A percentile compares a stretch with the other conserved stretches of the same genome.
Evolutionary conservation across 1,140 invertebrate genomes (phyloP).

Genomic region (Drosophila insularis): DNA sequence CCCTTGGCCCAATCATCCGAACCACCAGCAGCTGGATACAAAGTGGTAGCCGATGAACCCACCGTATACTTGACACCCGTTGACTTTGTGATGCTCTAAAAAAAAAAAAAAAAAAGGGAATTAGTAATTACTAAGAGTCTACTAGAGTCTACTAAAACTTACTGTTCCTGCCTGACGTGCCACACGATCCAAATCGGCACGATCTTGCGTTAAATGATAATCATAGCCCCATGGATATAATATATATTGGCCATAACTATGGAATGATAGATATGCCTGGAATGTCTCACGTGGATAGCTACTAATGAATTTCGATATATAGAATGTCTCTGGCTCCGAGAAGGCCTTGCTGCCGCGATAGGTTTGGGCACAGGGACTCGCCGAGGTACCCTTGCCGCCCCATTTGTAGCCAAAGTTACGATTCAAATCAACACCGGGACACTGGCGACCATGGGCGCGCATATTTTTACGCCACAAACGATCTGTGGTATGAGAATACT

Average conservation of each 20-base stretch:
- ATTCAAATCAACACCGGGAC: constrained; percentile 91
- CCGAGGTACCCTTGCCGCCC: constrained; percentile 91
- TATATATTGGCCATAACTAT: constrained; percentile 95
- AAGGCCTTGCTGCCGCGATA: constrained; percentile 94
- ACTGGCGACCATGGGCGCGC: constrained; percentile 84
- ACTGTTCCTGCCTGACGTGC: constrained; percentile 87
- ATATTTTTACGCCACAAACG: constrained; percentile 93
- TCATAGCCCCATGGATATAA: constrained; percentile 93
- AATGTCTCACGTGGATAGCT: constrained; percentile 83
- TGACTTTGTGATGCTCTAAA: constrained; percentile 87
- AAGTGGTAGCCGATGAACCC: constrained; percentile 88
- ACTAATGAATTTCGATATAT: constrained; percentile 86
- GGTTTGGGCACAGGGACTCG: constrained; percentile 94
- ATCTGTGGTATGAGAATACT: constrained; percentile 89
- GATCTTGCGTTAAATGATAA: constrained; percentile 86
- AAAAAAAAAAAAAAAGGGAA: too few species aligned
- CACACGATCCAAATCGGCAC: constrained; percentile 87
- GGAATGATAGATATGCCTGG: constrained; percentile 91
- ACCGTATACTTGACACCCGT: constrained; percentile 88
- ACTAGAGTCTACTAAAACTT: too few species aligned
- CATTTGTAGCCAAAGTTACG: constrained; percentile 92
- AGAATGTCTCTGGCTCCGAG: constrained; percentile 95
- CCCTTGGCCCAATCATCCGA: constrained; percentile 97
- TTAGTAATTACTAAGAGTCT: too few species aligned
- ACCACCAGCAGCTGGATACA: constrained; percentile 92